A percentile compares a stretch with the other conserved stretches of the same genome.
Evolutionary conservation across 2,888 invertebrate genomes (phyloP).

Genomic region (Lithophane ornitopus): DNA sequence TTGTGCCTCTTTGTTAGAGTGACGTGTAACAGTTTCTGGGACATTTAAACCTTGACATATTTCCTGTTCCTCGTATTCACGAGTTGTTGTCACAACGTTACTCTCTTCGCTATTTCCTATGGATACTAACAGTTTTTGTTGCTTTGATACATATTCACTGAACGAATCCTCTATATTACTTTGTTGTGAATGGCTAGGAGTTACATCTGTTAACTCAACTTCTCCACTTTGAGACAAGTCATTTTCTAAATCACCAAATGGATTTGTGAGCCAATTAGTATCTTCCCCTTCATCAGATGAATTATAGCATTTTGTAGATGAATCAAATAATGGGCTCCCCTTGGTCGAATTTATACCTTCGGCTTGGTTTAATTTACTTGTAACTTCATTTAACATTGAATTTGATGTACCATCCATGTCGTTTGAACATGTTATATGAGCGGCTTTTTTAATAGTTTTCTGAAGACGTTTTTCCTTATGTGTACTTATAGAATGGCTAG

Average conservation of each 20-base stretch:
- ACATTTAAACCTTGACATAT: constrained; percentile 1
- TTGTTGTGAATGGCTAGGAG: constrained; percentile 34
- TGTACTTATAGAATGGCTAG: not conserved
- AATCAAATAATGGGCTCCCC: not conserved
- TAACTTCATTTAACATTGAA: constrained; percentile 16
- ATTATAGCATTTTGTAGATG: constrained; percentile 7
- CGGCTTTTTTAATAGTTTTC: constrained; percentile 7
- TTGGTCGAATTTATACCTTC: not conserved
- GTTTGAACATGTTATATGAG: constrained; percentile 22
- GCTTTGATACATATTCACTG: constrained; percentile 73
- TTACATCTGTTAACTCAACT: constrained; percentile 62
- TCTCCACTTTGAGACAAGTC: constrained; percentile 25
- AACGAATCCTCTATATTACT: constrained; percentile 66
- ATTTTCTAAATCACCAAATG: constrained; percentile 13
- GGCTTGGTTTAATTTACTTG: constrained; percentile 1
- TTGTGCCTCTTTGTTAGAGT: constrained; percentile 4
- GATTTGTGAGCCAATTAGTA: constrained; percentile 12
- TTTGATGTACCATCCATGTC: constrained; percentile 17
- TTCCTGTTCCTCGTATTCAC: constrained; percentile 28
- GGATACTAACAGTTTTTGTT: constrained; percentile 73
- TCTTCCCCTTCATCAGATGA: constrained; percentile 29
- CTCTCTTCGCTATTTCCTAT: constrained; percentile 54
- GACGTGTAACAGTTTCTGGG: not conserved
- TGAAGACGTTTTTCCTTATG: not conserved
- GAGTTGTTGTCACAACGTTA: constrained; percentile 2